Evolutionary conservation across 2,888 invertebrate species (phyloP), one percentile per base, ranked within the genome.

Genomic region (Melolontha melolontha): DNA sequence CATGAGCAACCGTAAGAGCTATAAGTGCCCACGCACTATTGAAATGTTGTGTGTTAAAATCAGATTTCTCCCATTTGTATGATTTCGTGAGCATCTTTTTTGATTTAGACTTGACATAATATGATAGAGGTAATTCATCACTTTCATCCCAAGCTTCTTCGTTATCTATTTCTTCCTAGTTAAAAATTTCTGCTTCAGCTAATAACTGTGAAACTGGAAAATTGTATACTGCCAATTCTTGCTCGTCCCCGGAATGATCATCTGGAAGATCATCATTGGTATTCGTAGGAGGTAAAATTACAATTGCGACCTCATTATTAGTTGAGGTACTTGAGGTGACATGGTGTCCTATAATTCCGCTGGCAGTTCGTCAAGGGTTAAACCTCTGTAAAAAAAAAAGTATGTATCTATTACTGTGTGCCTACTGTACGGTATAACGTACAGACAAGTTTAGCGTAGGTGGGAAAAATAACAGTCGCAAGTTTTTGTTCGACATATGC

Each of bases 181-280:
- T 34, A 17, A 39, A 29, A 47, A 69, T 63, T 62, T 65, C 66
- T 16, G 64, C 71, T 55, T 57, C 55, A 41, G 68, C 69, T 34
- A 34, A 14, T 34, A 71, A 50, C 50, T 71, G 70, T 27, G 68
- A 54, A 11, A 16, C 59, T 12, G 65, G 70, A 8, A 66, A 39
- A 66, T 71, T 71, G 55, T 68, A 66, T 51, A 70, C 68, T 40
- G 16, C 39, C 40, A 67, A 55, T 12, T 68, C 63, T 39, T 70
- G 50, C 49, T 71, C 71, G 29, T 65, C 67, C 1, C 70, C 71
- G 40, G 71, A 71, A 59, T 70, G 67, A 49, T 71, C 67, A 62
- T 70, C 70, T 22, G 67, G 67, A 10, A 68, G 40, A 17, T 70
- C 64, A 34, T 63, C 59, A 42, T 47, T 64, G 8, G 69, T 51